phyloP scores from a whole-genome alignment of 2,888 invertebrate species.

The Tolmerus cingulatus region DNA sequence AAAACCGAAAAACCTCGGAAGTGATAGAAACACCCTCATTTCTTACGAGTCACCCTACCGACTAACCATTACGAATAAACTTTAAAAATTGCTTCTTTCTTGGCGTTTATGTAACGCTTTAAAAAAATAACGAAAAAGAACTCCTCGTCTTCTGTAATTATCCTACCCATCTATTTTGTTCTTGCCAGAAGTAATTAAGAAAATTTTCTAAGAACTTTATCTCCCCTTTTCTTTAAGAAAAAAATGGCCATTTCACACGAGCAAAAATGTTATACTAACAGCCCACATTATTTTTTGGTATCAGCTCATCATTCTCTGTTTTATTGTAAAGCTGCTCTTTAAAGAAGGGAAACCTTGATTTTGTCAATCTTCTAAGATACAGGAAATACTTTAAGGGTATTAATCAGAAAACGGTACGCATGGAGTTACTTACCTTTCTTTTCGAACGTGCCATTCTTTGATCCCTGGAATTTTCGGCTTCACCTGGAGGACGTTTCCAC shows the following conservation, averaged over 20 bases:
- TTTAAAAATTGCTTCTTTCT: not conserved
- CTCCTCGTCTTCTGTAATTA: not conserved
- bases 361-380: not conserved
- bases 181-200: not conserved
- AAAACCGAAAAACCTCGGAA: too few relatives aligned
- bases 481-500: slow-evolving; percentile 87
- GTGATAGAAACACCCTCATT: not conserved
- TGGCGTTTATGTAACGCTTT: not conserved
- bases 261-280: not conserved
- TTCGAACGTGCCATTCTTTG: slow-evolving; percentile 85
- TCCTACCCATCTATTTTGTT: not conserved
- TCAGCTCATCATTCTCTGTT: not conserved
- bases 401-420: not conserved
- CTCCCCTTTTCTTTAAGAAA: not conserved
- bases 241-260: not conserved
- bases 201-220: not conserved
- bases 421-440: slow-evolving; percentile 74
- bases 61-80: not conserved
- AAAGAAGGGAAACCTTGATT: not conserved
- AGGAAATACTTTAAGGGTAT: not conserved
- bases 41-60: not conserved
- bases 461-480: slow-evolving; percentile 84
- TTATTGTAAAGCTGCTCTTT: not conserved
- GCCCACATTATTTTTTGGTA: not conserved
- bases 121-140: not conserved